Evolutionary conservation across 2,888 invertebrate species (phyloP), one percentile per base, ranked within the genome.

Genomic region (Sicus ferrugineus): DNA sequence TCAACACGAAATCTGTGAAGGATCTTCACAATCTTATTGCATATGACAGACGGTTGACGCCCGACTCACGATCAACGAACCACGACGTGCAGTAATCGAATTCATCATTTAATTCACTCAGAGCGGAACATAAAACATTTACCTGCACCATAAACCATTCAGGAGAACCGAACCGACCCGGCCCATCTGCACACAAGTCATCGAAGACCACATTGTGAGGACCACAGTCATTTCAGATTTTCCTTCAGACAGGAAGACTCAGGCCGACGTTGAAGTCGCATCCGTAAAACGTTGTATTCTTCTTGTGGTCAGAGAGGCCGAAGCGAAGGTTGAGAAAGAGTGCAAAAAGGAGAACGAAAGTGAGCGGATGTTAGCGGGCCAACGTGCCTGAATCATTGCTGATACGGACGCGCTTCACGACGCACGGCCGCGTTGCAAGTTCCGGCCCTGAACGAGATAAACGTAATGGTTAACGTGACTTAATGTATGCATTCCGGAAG

Each of bases 31-130:
- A 42, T 3, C n/a, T 42, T 42, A 42, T 42, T 16, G 42, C 42
- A 3, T 16, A n/a, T 16, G 30, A 54, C 54, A 28, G 16, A 28
- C 28, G n/a, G n/a, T 30, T 16, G 56, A 56, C 56, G 28, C 2
- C 56, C 56, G 6, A 56, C 56, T n/a, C n/a, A 16, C 7, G n/a
- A 56, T 30, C 56, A 3, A 56, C 56, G 3, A 7, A 16, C 7
- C 7, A 56, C 9, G 42, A 42, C 42, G 42, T 42, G 42, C 42
- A 42, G 42, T 42, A 42, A 42, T 42, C 42, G 42, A 42, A 42
- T 42, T 54, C 38, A 34, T 14, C 65, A 52, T 65, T 65, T 65
- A 65, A 38, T 65, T 65, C 65, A 65, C 65, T 65, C 65, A 65
- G 65, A 65, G 38, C 16, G 54, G 26, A 54, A 34, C 65, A 52